These are phyloP conservation scores for Enteromius paludinosus DNA, from an alignment of 2,797 vertebrate genomes.

Conservation along the genomic window DNA sequence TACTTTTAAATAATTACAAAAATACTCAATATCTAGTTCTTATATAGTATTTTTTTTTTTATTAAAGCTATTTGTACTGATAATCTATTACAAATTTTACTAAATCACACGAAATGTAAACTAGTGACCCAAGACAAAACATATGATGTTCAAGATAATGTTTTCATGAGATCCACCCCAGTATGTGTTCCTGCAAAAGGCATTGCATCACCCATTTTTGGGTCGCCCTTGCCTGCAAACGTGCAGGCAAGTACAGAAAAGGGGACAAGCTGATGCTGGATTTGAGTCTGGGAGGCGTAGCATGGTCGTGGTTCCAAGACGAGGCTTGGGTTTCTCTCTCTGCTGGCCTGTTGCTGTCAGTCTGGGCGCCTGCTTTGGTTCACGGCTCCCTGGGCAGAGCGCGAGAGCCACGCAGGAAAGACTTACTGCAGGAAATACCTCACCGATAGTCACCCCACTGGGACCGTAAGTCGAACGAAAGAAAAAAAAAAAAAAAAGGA, in stretches of 20 bases:
- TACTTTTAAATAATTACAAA: too few species aligned
- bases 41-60: not conserved
- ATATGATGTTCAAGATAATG: not conserved
- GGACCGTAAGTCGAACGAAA: conserved; percentile 74
- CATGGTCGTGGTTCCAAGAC: conserved; percentile 21
- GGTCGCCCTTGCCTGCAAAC: not conserved
- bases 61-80: not conserved
- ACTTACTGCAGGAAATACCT: conserved; percentile 80
- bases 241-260: not conserved
- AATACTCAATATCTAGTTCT: too few species aligned
- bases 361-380: conserved; percentile 60
- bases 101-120: not conserved
- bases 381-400: conserved; percentile 70
- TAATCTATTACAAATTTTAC: not conserved
- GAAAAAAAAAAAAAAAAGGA: conserved; percentile 53
- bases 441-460: conserved; percentile 73
- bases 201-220: not conserved
- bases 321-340: conserved; percentile 52
- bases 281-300: conserved; percentile 28
- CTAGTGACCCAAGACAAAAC: not conserved
- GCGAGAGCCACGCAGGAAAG: conserved; percentile 63
- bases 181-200: not conserved
- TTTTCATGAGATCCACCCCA: not conserved
- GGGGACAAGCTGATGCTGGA: conserved; percentile 17
- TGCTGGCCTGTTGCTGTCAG: conserved; percentile 56